phyloP scores from a whole-genome alignment of 2,888 invertebrate genomes.

The Spialia ferax region DNA sequence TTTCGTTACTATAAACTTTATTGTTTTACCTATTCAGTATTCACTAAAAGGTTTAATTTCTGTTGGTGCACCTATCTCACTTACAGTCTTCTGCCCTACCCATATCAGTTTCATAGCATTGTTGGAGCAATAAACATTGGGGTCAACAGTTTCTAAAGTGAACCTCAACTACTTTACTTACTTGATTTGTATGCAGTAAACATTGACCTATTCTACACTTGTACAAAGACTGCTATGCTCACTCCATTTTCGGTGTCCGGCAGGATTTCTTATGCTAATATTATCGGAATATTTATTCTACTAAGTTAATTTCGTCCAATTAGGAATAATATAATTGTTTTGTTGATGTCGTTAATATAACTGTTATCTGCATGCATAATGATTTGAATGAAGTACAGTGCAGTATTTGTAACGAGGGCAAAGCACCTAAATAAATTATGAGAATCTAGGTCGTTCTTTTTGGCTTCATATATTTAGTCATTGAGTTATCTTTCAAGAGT shows the following conservation, averaged over 20 bases:
- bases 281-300: neutral
- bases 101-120: constrained; percentile 37
- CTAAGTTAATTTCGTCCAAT: constrained; percentile 12
- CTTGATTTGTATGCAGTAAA: constrained; percentile 63
- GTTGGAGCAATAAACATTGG: constrained; percentile 51
- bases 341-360: neutral
- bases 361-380: constrained; percentile 16
- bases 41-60: neutral
- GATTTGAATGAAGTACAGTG: constrained; percentile 11
- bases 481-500: constrained; percentile 7
- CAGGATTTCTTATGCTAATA: constrained; percentile 31
- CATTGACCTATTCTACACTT: constrained; percentile 37
- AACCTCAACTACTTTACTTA: constrained; percentile 26
- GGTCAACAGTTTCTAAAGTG: constrained; percentile 56
- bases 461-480: constrained; percentile 15
- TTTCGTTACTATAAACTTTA: neutral
- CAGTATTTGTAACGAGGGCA: constrained; percentile 30
- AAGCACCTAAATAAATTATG: constrained; percentile 24
- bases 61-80: constrained; percentile 9
- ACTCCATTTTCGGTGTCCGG: constrained; percentile 21
- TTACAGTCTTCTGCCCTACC: constrained; percentile 25
- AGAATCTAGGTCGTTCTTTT: constrained; percentile 29
- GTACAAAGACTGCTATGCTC: constrained; percentile 25
- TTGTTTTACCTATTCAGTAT: neutral
- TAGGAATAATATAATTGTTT: neutral